phyloP scores from a whole-genome alignment of 1,140 invertebrate species.

The Luehdorfia chinensis region DNA sequence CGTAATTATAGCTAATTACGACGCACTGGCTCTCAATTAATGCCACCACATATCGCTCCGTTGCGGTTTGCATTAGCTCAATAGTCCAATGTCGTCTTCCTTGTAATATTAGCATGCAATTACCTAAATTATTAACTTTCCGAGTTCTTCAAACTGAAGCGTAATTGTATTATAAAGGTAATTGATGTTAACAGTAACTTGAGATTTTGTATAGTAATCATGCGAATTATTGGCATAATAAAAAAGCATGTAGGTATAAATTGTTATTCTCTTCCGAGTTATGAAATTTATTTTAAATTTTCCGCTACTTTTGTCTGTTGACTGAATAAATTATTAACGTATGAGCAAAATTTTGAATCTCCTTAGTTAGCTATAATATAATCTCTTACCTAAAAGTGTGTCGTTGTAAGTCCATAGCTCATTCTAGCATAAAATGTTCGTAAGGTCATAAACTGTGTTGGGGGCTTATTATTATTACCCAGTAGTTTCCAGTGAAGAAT shows the following conservation, averaged over 20 bases:
- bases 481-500: conserved; percentile 48
- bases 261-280: too few relatives aligned
- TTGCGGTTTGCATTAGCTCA: conserved; percentile 16
- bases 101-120: neutral
- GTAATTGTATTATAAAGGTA: too few relatives aligned
- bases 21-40: conserved; percentile 7
- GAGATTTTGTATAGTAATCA: too few relatives aligned
- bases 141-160: neutral
- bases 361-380: too few relatives aligned
- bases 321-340: too few relatives aligned
- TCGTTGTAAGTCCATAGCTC: conserved; percentile 23
- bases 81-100: neutral
- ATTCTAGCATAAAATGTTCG: conserved; percentile 34
- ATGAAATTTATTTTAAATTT: too few relatives aligned
- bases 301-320: too few relatives aligned
- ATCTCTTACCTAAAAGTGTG: too few relatives aligned
- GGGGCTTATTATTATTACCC: conserved; percentile 53
- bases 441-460: conserved; percentile 58
- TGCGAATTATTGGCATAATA: too few relatives aligned
- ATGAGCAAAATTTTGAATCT: too few relatives aligned
- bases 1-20: conserved; percentile 12
- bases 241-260: too few relatives aligned
- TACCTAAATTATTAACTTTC: conserved; percentile 4
- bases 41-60: neutral
- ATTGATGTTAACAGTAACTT: too few relatives aligned